phyloP scores from a whole-genome alignment of 2,888 invertebrate genomes.

The Drosophila setosimentum region DNA sequence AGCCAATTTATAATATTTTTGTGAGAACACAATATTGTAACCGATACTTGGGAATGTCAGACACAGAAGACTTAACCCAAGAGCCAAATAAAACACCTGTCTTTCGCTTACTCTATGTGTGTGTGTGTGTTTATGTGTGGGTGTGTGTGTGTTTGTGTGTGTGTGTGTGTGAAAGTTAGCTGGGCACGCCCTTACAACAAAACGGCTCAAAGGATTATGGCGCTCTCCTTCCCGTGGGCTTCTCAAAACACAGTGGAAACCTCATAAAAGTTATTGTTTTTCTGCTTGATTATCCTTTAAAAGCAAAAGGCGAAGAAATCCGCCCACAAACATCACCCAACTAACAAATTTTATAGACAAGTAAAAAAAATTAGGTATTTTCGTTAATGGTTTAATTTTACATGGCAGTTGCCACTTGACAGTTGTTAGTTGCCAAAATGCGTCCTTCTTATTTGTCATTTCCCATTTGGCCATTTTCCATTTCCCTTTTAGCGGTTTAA shows the following conservation, averaged over 20 bases:
- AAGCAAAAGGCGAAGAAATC: conserved; percentile 40
- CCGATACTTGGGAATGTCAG: conserved; percentile 77
- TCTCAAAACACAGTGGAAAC: conserved; percentile 64
- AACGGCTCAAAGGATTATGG: conserved; percentile 75
- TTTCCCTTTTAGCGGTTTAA: conserved; percentile 20
- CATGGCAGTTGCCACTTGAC: conserved; percentile 46
- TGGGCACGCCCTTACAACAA: conserved; percentile 55
- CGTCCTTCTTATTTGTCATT: not conserved
- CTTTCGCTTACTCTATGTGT: not conserved
- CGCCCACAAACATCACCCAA: conserved; percentile 1
- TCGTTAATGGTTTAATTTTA: conserved; percentile 77
- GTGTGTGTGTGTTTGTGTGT: not conserved
- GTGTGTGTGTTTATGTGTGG: not conserved
- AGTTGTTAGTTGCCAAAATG: not conserved
- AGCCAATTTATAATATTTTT: conserved; percentile 44
- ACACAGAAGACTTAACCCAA: conserved; percentile 43
- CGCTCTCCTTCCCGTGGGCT: conserved; percentile 42
- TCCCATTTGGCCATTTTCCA: not conserved
- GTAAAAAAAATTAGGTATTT: conserved; percentile 44
- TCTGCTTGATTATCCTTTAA: conserved; percentile 81
- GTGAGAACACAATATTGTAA: conserved; percentile 62
- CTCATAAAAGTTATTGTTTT: conserved; percentile 82
- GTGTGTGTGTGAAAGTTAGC: not conserved
- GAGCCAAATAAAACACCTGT: conserved; percentile 37
- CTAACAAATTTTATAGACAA: not conserved